Percentiles rank a stretch among this genome's conserved stretches.
These are phyloP conservation scores for Tetraneura akinire DNA, from an alignment of 1,140 invertebrate species.

Conservation along the genomic window DNA sequence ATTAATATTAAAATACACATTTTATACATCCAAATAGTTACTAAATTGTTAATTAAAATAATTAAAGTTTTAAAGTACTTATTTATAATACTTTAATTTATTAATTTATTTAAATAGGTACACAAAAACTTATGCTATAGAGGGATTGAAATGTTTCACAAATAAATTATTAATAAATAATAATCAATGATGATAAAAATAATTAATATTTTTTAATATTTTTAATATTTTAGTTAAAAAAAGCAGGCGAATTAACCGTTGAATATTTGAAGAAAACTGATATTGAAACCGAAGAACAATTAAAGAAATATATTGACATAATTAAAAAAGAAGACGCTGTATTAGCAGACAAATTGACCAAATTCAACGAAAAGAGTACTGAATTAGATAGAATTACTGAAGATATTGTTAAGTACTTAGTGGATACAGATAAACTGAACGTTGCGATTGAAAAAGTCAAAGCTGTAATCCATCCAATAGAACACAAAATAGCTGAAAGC, in stretches of 20 bases:
- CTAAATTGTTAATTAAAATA: no score
- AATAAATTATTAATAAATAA: no score
- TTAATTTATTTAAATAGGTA: no score
- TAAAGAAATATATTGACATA: slow-evolving; percentile 6
- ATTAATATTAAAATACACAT: no score
- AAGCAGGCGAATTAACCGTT: not conserved
- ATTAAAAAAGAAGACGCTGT: slow-evolving; percentile 29
- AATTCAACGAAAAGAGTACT: slow-evolving; percentile 1
- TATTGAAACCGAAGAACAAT: not conserved
- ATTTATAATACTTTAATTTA: no score
- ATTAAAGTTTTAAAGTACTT: no score
- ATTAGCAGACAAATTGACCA: slow-evolving; percentile 22
- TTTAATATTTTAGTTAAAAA: slow-evolving; percentile 1
- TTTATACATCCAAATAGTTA: no score
- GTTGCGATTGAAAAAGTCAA: not conserved
- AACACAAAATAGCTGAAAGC: slow-evolving; percentile 1
- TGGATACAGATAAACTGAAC: slow-evolving; percentile 2
- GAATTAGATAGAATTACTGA: slow-evolving; percentile 14
- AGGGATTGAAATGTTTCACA: no score
- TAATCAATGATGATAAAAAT: no score
- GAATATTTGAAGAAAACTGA: not conserved
- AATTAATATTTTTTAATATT: not conserved
- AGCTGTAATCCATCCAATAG: not conserved
- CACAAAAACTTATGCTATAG: no score
- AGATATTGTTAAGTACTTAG: slow-evolving; percentile 34